These are phyloP conservation scores for Heliornis fulica DNA, from an alignment of 2,113 vertebrate species.

Conservation along the genomic window DNA sequence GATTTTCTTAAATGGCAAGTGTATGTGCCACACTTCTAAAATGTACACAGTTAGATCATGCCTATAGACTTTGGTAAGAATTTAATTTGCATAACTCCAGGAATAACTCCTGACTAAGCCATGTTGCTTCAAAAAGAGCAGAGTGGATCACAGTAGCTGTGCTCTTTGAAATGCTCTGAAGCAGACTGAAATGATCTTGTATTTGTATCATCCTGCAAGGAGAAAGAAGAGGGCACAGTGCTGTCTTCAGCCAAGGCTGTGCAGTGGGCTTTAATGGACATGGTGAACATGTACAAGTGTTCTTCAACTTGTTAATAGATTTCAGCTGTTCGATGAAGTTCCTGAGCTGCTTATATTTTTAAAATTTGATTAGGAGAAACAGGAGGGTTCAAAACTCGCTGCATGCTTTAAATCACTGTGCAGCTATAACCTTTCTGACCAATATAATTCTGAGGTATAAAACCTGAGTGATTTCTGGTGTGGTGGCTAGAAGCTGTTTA, in stretches of 20 bases:
- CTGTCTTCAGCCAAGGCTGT: not conserved
- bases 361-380: not conserved
- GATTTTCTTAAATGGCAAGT: conserved; percentile 9
- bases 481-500: fast-evolving
- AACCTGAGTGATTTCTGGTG: not conserved
- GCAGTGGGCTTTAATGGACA: not conserved
- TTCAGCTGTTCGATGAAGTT: not conserved
- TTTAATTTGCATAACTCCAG: conserved; percentile 29
- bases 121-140: not conserved
- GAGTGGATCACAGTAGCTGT: not conserved
- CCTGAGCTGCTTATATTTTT: not conserved
- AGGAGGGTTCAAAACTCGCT: not conserved
- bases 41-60: not conserved
- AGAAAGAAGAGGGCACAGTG: not conserved
- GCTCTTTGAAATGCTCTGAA: not conserved
- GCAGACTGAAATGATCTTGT: not conserved
- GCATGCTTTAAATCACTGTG: not conserved
- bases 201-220: not conserved
- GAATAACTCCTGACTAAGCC: conserved; percentile 54
- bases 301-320: not conserved
- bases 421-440: not conserved
- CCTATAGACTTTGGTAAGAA: not conserved
- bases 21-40: not conserved
- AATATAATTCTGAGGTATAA: not conserved
- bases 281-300: not conserved